Evolutionary conservation across 2,888 invertebrate species (phyloP).

Genomic region (Rutpela maculata): DNA sequence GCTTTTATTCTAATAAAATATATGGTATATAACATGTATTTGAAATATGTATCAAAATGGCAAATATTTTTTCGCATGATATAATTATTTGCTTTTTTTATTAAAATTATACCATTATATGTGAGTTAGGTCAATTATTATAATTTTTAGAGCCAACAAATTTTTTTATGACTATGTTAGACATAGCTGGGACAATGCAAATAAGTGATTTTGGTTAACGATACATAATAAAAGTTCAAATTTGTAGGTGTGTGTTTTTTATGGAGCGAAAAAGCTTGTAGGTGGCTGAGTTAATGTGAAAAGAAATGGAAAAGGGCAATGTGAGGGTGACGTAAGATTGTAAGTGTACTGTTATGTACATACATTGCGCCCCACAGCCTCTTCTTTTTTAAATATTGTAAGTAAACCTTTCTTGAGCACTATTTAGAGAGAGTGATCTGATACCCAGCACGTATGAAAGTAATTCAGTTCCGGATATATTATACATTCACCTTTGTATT

Average conservation of each 20-base stretch:
- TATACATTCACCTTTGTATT: background rate
- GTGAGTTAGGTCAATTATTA: no score
- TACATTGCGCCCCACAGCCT: background rate
- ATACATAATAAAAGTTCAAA: no score
- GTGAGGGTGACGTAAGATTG: background rate
- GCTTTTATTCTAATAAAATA: no score
- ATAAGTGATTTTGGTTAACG: no score
- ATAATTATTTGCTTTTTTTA: no score
- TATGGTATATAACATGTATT: no score
- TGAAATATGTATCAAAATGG: no score
- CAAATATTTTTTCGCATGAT: no score
- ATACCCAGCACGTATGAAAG: background rate
- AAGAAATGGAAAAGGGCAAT: slow-evolving; percentile 4
- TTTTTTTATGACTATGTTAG: no score
- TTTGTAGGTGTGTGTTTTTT: background rate
- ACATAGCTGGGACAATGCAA: no score
- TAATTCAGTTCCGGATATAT: background rate
- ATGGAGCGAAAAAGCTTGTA: background rate
- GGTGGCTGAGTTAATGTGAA: background rate
- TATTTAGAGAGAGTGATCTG: background rate
- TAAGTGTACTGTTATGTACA: slow-evolving; percentile 4
- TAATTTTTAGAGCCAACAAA: no score
- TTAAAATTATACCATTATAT: no score
- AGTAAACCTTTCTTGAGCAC: background rate
- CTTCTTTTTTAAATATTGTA: background rate